Base-by-base conservation (phyloP, 2,888 invertebrate genomes). In the Boloria selene region DNA sequence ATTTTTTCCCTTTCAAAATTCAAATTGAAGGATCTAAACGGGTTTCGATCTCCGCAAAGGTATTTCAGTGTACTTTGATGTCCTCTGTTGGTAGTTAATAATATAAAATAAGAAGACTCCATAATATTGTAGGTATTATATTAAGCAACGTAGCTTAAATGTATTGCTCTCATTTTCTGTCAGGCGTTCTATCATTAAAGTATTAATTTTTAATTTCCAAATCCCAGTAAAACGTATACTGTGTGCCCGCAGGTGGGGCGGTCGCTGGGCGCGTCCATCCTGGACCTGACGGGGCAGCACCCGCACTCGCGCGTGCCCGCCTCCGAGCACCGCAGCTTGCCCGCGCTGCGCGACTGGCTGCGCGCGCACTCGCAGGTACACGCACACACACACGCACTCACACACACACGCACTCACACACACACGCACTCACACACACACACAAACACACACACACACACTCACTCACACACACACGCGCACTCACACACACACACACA, bases 271-370 rank as follows among this genome's bases (percentile, higher is more conserved):
- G 95, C 96, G 51, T 97, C 97, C 0, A 95, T 97, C 73, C 87
- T 98, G 74, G 98, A 98, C 87, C 90, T 97, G 81, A 95, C 95
- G 13, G 95, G 95, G 60, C 94, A 94, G 70, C 97, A 97, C 86
- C 97, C 97, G 38, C 95, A 95, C 88, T 96, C 96, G 60, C 94
- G 97, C 70, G 86, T 97, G 70, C 95, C 95, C n/a, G 94, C 95
- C 83, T 96, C 97, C 14, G 97, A 96, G 81, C 96, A 95, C 87
- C 95, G 95, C 80, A 94, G 93, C 67, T 83, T 97, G 69, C 84
- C 93, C 70, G 95, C 96, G 65, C 86, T 96, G 56, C 89, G 94
- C 58, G 95, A 95, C 38, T 95, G 94, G 93, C 85, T 95, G 70
- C 87, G 94, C 6, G 80, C 87, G 13, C 92, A 92, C 77, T 82